These are phyloP conservation scores for Periplaneta americana DNA, from an alignment of 1,140 invertebrate genomes.

Conservation along the genomic window DNA sequence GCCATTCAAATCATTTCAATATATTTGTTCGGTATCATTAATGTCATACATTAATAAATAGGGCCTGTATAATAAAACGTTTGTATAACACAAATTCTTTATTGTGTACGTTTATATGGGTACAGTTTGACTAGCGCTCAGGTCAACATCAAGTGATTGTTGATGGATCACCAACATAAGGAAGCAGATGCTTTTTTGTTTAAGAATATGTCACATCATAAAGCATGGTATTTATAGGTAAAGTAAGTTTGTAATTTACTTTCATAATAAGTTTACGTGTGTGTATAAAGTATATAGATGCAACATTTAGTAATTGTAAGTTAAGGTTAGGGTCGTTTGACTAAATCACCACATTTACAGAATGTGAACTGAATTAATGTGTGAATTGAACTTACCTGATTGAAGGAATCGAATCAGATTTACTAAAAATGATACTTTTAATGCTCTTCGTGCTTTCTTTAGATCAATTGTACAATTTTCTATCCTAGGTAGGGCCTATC, in stretches of 20 bases:
- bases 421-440: too few relatives aligned
- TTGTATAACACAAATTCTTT: background rate
- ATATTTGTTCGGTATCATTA: too few relatives aligned
- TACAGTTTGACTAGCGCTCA: background rate
- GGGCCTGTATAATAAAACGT: background rate
- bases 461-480: too few relatives aligned
- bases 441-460: too few relatives aligned
- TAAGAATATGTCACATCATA: background rate
- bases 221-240: background rate
- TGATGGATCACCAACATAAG: background rate
- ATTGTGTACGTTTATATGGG: background rate
- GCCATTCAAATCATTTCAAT: too few relatives aligned
- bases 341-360: too few relatives aligned
- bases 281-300: background rate
- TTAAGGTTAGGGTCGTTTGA: background rate
- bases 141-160: background rate
- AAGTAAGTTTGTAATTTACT: background rate
- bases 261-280: background rate
- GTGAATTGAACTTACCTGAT: too few relatives aligned
- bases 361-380: too few relatives aligned
- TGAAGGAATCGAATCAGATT: too few relatives aligned
- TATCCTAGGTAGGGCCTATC: too few relatives aligned
- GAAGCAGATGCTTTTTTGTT: background rate
- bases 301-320: background rate
- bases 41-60: too few relatives aligned